Evolutionary conservation across 2,797 vertebrate species (phyloP).

Genomic region (Eulemur mongoz): DNA sequence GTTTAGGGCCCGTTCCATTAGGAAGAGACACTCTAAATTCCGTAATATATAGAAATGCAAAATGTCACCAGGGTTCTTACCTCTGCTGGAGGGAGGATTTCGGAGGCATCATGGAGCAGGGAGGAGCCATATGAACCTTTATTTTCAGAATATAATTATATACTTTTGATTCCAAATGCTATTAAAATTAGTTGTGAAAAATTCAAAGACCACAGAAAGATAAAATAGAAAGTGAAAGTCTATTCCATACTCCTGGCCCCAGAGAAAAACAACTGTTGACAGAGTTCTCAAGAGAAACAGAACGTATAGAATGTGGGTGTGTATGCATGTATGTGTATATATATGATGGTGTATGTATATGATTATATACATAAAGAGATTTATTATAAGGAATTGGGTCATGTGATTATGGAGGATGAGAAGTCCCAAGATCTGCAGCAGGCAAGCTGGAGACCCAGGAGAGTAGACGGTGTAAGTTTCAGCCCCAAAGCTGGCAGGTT

Average conservation of each 20-base stretch:
- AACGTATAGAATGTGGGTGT: background rate
- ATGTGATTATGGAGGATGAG: background rate
- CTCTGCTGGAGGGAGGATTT: background rate
- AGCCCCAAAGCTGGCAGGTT: background rate
- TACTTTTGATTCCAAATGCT: conserved; percentile 5
- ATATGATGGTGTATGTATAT: background rate
- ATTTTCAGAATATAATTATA: conserved; percentile 18
- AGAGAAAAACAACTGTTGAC: conserved; percentile 6
- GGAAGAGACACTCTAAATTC: background rate
- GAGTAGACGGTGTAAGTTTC: background rate
- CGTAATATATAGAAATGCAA: background rate
- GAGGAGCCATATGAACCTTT: background rate
- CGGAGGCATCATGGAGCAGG: background rate
- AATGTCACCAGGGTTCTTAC: background rate
- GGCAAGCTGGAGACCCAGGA: background rate
- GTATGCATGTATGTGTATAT: background rate
- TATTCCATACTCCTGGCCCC: background rate
- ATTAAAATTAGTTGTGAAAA: conserved; percentile 1
- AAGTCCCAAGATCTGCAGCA: background rate
- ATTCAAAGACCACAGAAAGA: background rate
- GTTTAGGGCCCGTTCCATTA: background rate
- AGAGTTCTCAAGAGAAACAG: conserved; percentile 25
- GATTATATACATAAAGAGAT: background rate
- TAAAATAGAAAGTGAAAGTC: background rate
- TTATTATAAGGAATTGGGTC: background rate